Conservation (phyloP, 1,140 invertebrate genomes). For the Drosophila chauvacae region DNA sequence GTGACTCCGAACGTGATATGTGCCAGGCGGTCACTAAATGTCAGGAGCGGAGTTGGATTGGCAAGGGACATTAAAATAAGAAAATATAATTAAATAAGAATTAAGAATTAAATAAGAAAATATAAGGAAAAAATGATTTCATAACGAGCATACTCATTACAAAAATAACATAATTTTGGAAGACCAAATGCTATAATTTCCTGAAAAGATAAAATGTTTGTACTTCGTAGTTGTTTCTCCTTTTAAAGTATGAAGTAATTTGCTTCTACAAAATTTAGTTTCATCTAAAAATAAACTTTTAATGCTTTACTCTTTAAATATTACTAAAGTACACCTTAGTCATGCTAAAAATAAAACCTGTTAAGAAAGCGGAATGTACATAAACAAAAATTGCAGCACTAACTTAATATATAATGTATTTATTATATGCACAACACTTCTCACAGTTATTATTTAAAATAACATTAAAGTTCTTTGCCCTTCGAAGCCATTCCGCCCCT, state of each 20-base stretch:
- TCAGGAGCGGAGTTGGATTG: constrained; percentile 15
- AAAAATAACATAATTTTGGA: no score
- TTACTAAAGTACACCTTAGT: constrained; percentile 1
- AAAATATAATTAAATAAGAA: not conserved
- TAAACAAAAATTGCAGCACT: constrained; percentile 8
- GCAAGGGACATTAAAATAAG: not conserved
- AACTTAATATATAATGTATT: constrained; percentile 21
- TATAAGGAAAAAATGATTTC: not conserved
- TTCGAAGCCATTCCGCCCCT: constrained; percentile 12
- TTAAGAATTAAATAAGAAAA: not conserved
- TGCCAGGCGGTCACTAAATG: constrained; percentile 48
- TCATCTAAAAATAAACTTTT: not conserved
- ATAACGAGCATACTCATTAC: not conserved
- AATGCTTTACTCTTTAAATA: not conserved
- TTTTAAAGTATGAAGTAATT: not conserved
- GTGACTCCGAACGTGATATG: constrained; percentile 45
- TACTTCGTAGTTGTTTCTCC: not conserved
- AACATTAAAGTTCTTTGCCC: constrained; percentile 10
- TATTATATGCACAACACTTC: constrained; percentile 2
- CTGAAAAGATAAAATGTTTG: not conserved
- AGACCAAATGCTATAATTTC: no score
- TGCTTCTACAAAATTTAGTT: not conserved
- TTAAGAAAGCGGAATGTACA: not conserved
- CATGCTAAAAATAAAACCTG: not conserved
- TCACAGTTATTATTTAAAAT: constrained; percentile 6